These are phyloP conservation scores for Pampus argenteus DNA, from an alignment of 2,797 vertebrate genomes.

Conservation along the genomic window DNA sequence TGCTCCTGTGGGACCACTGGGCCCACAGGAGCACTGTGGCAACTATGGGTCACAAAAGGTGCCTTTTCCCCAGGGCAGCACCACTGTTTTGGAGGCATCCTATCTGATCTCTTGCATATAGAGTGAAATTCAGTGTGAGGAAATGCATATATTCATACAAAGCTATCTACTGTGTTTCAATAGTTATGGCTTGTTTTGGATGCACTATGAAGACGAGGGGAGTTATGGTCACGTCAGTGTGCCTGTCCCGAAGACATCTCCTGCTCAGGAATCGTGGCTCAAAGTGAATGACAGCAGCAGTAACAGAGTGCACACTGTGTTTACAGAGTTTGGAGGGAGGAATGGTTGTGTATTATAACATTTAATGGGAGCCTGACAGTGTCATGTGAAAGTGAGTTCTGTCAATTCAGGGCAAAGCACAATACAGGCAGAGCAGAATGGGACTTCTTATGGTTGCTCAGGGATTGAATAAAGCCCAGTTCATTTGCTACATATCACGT, in stretches of 20 bases:
- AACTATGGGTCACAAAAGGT: conserved; percentile 58
- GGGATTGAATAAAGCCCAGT: conserved; percentile 81
- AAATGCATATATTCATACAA: conserved; percentile 49
- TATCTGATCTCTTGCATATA: conserved; percentile 67
- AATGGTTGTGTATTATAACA: conserved; percentile 64
- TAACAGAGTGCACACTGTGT: conserved; percentile 40
- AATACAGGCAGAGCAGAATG: conserved; percentile 69
- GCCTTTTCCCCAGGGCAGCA: conserved; percentile 52
- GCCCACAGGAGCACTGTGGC: conserved; percentile 63
- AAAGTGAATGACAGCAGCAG: conserved; percentile 46
- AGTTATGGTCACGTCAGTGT: conserved; percentile 47
- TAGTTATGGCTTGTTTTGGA: conserved; percentile 32
- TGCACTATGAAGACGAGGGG: conserved; percentile 24
- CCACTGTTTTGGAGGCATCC: conserved; percentile 42
- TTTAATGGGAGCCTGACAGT: conserved; percentile 72
- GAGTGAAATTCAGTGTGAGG: conserved; percentile 14
- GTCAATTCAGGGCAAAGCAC: conserved; percentile 69
- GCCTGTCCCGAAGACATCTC: conserved; percentile 36
- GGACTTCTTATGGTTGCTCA: conserved; percentile 69
- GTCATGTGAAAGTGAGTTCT: conserved; percentile 68
- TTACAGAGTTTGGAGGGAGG: conserved; percentile 65
- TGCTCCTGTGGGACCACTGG: conserved; percentile 45
- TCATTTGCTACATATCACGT: conserved; percentile 81
- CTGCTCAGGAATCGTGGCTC: conserved; percentile 41
- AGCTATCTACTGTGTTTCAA: conserved; percentile 31